Evolutionary conservation across 2,797 vertebrate genomes (phyloP).

Genomic region (Valencia hispanica): DNA sequence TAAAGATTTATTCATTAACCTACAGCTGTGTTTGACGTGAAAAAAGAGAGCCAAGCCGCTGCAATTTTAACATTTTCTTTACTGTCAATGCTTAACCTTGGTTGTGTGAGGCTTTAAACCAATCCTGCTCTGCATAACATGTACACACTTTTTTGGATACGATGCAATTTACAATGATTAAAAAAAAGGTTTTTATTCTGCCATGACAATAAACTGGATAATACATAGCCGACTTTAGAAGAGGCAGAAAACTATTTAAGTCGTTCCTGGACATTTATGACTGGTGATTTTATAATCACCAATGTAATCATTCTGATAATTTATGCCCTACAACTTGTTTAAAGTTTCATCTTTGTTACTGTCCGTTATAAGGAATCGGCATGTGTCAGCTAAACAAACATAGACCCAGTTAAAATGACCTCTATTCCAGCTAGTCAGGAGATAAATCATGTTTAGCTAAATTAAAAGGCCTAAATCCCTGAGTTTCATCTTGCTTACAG

Average conservation of each 20-base stretch:
- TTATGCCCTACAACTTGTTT: not conserved
- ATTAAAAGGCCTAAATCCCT: slow-evolving; percentile 63
- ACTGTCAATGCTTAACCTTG: slow-evolving; percentile 13
- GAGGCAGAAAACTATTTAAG: not conserved
- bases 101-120: slow-evolving; percentile 6
- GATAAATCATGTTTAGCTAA: slow-evolving; percentile 57
- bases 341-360: not conserved
- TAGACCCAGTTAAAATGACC: slow-evolving; percentile 36
- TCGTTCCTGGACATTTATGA: not conserved
- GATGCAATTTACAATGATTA: slow-evolving; percentile 22
- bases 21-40: not conserved
- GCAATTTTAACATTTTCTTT: slow-evolving; percentile 12
- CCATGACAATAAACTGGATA: not conserved
- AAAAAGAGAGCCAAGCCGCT: not conserved
- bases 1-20: not conserved
- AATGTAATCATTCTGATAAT: not conserved
- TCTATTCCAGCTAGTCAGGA: slow-evolving; percentile 29
- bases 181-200: slow-evolving; percentile 1
- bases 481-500: slow-evolving; percentile 52
- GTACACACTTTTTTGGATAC: not conserved
- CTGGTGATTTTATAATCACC: not conserved
- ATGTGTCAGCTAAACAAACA: slow-evolving; percentile 29
- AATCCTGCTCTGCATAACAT: not conserved
- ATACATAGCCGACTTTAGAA: slow-evolving; percentile 8
- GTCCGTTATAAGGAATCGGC: not conserved